Base-by-base conservation (phyloP, 1,140 invertebrate species). In the Drosophila mojavensis region DNA sequence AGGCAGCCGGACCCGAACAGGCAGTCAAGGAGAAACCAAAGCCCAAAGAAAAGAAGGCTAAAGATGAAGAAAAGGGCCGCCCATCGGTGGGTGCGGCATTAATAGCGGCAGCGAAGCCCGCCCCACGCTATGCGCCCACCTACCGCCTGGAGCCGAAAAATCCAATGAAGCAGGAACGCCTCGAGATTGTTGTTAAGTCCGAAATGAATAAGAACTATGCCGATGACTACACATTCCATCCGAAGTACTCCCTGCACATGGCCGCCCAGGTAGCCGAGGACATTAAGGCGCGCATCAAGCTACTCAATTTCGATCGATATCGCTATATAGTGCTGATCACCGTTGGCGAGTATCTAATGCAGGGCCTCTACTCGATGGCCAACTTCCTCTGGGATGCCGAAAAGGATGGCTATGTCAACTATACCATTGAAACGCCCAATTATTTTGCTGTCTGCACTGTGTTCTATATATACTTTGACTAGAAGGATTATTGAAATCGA, bases 401-500 rank as follows among this genome's bases (percentile, higher is more conserved):
- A 13, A 91, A 80, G 39, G 91, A 92, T 66, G 90, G 91, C 4
- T 91, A 81, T 36, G 79, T 92, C 7, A 82, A 72, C 55, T 85
- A 75, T 73, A 74, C 71, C 81, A 91, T 78, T 85, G 90, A 85
- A 74, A 78, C 81, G 93, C 93, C 59, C 93, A 94, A 78, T 89
- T 92, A 62, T 77, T 89, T 91, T 94, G 93, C 79, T 94, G 92
- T 91, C 90, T 91, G 84, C 47, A 78, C 82, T 4, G 74, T 91
- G n/a, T 92, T 90, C 73, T 92, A 91, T 64, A 55, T 92, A 26
- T 92, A 92, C 70, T 92, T 80, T 70, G 91, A 92, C 66, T 91
- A 28, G 36, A 43, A 10, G 2, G 7, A 33, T 33, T 9, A 10
- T 3, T 39, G 20, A 24, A 24, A 24, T 24, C 20, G 20, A 24